A percentile compares a stretch with the other conserved stretches of the same genome.
Conservation (phyloP, 2,888 invertebrate genomes). For the Cylindroiulus punctatus region DNA sequence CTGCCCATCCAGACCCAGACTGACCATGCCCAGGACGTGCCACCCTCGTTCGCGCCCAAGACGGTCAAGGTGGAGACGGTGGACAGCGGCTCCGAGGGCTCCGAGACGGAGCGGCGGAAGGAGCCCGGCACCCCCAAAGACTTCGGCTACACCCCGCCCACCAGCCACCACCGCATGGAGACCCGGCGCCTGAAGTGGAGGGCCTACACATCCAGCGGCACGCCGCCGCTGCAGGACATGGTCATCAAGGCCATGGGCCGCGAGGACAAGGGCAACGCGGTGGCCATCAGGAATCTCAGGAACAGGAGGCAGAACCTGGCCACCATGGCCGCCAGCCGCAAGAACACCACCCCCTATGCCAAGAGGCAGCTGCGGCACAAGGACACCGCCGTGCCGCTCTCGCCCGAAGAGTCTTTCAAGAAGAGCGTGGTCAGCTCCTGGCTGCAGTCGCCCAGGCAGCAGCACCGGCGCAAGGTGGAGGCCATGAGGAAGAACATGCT, state of each 20-base stretch:
- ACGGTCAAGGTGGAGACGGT: slow-evolving; percentile 52
- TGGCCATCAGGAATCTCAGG: slow-evolving; percentile 45
- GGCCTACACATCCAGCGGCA: slow-evolving; percentile 46
- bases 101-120: not conserved
- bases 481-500: not conserved
- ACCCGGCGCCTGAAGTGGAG: slow-evolving; percentile 50
- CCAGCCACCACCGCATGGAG: slow-evolving; percentile 47
- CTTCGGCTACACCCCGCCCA: not conserved
- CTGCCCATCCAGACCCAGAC: slow-evolving; percentile 56
- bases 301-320: slow-evolving; percentile 17
- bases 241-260: not conserved
- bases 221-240: slow-evolving; percentile 43
- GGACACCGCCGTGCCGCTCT: not conserved
- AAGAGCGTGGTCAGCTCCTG: slow-evolving; percentile 11
- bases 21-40: slow-evolving; percentile 45
- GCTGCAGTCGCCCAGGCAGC: slow-evolving; percentile 29
- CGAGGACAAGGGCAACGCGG: slow-evolving; percentile 8
- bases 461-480: slow-evolving; percentile 29
- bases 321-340: not conserved
- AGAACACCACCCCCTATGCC: not conserved
- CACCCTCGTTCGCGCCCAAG: slow-evolving; percentile 26
- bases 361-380: slow-evolving; percentile 31
- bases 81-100: not conserved
- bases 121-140: slow-evolving; percentile 11
- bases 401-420: slow-evolving; percentile 48